Evolutionary conservation across 2,888 invertebrate species (phyloP).

Genomic region (Cephus runcator): DNA sequence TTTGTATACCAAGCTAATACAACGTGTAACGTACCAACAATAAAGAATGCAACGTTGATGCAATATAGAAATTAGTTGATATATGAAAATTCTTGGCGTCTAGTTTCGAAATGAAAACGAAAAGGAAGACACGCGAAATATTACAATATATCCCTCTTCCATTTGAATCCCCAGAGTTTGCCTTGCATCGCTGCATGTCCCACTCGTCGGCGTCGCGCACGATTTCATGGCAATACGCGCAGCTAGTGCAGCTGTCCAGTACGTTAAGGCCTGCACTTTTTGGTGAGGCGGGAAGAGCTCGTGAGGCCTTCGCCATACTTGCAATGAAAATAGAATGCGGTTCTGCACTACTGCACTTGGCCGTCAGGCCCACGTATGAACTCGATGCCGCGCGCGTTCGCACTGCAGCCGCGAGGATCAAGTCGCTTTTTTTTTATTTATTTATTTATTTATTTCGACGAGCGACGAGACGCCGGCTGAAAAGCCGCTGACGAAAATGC

Average conservation of each 20-base stretch:
- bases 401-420: not conserved
- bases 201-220: constrained; percentile 16
- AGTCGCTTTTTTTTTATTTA: constrained; percentile 2
- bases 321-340: not conserved
- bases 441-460: not conserved
- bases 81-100: not conserved
- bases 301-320: not conserved
- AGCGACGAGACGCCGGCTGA: not conserved
- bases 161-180: not conserved
- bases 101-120: not conserved
- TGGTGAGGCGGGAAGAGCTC: not conserved
- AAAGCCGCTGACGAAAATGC: constrained; percentile 8
- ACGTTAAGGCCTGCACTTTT: constrained; percentile 8
- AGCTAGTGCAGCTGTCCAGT: constrained; percentile 15
- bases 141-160: not conserved
- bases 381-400: not conserved
- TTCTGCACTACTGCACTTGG: not conserved
- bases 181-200: not conserved
- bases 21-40: not conserved
- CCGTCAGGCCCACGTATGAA: not conserved
- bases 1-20: not conserved
- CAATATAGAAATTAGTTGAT: not conserved
- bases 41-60: not conserved
- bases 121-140: not conserved
- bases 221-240: constrained; percentile 13